Percentiles rank a stretch among this genome's conserved stretches.
Conservation (phyloP, 2,888 invertebrate species). For the Metopia argyrocephala region DNA sequence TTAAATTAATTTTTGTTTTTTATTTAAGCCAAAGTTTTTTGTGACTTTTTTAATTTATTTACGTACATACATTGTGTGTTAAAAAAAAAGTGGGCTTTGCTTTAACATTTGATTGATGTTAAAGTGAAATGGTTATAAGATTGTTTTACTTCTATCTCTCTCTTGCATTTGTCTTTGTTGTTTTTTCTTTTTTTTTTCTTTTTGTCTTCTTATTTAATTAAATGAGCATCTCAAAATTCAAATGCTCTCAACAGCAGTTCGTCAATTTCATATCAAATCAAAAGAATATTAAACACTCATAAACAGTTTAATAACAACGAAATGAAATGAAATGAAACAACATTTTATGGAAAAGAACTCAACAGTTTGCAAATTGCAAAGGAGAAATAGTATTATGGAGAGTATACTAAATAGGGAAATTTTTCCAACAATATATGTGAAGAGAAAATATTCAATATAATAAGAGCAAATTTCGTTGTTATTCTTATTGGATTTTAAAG, state of each 20-base stretch:
- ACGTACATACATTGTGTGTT: background rate
- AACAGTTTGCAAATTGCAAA: background rate
- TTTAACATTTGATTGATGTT: slow-evolving; percentile 43
- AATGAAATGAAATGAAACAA: slow-evolving; percentile 7
- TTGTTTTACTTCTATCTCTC: background rate
- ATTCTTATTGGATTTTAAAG: slow-evolving; percentile 24
- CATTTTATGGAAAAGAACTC: background rate
- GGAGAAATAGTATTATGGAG: too few species aligned
- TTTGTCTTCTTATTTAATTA: slow-evolving; percentile 17
- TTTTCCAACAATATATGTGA: too few species aligned
- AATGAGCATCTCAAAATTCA: slow-evolving; percentile 51
- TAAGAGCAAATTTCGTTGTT: background rate
- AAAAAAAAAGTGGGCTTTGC: slow-evolving; percentile 39
- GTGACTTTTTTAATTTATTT: background rate
- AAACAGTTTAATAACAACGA: background rate
- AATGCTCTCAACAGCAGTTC: slow-evolving; percentile 53
- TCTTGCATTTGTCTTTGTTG: slow-evolving; percentile 30
- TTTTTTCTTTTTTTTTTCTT: background rate
- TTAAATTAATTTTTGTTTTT: slow-evolving; percentile 2
- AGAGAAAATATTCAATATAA: too few species aligned
- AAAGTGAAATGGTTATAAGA: slow-evolving; percentile 37
- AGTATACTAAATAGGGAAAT: too few species aligned
- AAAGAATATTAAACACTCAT: background rate
- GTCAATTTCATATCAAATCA: slow-evolving; percentile 59
- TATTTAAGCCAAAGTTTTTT: slow-evolving; percentile 21